phyloP scores from a whole-genome alignment of 2,113 vertebrate genomes.

The Pluvialis apricaria region DNA sequence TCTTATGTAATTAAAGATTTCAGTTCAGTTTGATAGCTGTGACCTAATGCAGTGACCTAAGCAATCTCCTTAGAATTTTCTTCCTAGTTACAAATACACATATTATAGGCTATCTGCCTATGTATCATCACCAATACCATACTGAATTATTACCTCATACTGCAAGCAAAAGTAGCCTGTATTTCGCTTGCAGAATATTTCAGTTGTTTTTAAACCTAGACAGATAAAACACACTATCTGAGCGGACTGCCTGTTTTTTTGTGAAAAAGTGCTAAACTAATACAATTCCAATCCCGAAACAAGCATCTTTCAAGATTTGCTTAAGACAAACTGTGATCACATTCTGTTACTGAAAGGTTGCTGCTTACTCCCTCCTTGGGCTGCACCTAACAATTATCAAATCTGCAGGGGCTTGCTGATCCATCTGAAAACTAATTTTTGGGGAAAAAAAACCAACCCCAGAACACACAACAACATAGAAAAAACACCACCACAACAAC shows the following conservation, averaged over 20 bases:
- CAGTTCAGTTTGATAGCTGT: background rate
- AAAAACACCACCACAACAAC: background rate
- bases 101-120: background rate
- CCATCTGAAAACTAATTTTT: background rate
- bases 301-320: background rate
- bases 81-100: background rate
- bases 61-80: background rate
- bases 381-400: conserved; percentile 1
- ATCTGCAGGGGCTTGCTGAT: background rate
- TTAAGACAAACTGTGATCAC: background rate
- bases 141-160: background rate
- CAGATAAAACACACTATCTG: background rate
- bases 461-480: background rate
- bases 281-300: background rate
- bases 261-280: background rate
- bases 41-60: background rate
- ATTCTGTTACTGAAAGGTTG: background rate
- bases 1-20: background rate
- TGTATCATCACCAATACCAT: background rate
- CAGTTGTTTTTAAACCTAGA: background rate
- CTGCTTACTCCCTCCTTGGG: background rate
- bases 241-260: background rate
- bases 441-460: background rate
- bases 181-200: background rate
- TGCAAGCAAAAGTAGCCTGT: background rate